A percentile compares a stretch with the other conserved stretches of the same genome.
Evolutionary conservation across 2,113 vertebrate genomes (phyloP).

Genomic region (Colistium nudipinnis): DNA sequence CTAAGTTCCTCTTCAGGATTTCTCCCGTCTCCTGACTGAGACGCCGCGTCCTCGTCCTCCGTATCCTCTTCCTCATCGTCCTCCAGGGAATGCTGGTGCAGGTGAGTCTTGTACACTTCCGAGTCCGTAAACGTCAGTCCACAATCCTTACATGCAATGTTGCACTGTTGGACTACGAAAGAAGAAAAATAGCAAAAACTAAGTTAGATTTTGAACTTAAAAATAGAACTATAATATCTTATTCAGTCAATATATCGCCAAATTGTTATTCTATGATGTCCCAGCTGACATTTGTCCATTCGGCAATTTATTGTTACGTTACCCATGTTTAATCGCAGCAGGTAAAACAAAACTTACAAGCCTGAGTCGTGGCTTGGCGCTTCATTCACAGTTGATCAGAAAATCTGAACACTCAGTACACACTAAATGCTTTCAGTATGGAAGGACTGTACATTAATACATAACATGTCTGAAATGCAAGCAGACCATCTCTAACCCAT

Average conservation of each 20-base stretch:
- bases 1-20: neutral
- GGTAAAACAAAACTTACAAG: slow-evolving; percentile 38
- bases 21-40: neutral
- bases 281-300: neutral
- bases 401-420: neutral
- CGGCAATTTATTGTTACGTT: neutral
- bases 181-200: neutral
- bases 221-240: neutral
- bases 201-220: slow-evolving; percentile 3
- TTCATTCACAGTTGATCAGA: slow-evolving; percentile 18
- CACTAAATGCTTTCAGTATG: neutral
- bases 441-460: neutral
- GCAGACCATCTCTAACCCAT: neutral
- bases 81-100: slow-evolving; percentile 61
- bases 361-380: slow-evolving; percentile 20
- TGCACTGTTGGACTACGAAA: slow-evolving; percentile 41
- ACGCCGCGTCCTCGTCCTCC: slow-evolving; percentile 8
- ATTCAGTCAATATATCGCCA: neutral
- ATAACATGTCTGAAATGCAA: neutral
- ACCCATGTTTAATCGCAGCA: neutral
- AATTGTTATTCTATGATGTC: neutral
- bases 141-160: slow-evolving; percentile 62
- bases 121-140: slow-evolving; percentile 52
- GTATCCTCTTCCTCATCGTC: slow-evolving; percentile 7
- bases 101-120: slow-evolving; percentile 51